Percentiles rank a stretch among this genome's conserved stretches.
These are phyloP conservation scores for Gopherus evgoodei DNA, from an alignment of 2,113 vertebrate genomes.

Conservation along the genomic window DNA sequence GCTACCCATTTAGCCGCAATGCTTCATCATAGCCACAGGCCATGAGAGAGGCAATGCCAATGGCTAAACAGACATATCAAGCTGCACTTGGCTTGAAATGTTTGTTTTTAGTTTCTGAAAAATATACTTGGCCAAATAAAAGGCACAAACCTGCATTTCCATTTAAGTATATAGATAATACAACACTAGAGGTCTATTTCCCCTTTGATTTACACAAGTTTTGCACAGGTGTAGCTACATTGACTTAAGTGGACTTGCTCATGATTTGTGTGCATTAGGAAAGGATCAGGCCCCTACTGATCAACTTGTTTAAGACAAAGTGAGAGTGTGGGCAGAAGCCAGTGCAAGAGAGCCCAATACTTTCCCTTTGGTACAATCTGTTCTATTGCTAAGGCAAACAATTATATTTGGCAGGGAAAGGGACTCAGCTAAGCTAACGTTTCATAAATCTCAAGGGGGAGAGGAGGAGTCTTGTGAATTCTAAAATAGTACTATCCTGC, in stretches of 20 bases:
- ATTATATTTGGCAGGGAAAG: neutral
- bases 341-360: neutral
- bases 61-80: neutral
- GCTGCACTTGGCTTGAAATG: neutral
- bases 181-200: neutral
- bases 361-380: neutral
- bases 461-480: neutral
- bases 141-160: too few species aligned
- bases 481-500: neutral
- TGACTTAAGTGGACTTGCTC: neutral
- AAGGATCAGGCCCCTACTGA: neutral
- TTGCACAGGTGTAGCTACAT: neutral
- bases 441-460: neutral
- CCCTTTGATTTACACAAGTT: neutral
- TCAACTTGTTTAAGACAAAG: neutral
- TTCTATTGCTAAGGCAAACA: neutral
- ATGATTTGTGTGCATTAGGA: neutral
- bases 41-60: fast-evolving
- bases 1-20: neutral
- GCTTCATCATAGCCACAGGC: neutral
- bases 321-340: neutral
- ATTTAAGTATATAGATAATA: neutral
- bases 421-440: neutral
- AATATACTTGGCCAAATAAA: neutral
- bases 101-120: neutral